Evolutionary conservation across 2,797 vertebrate species (phyloP).

Genomic region (Hypotaenidia okinawae): DNA sequence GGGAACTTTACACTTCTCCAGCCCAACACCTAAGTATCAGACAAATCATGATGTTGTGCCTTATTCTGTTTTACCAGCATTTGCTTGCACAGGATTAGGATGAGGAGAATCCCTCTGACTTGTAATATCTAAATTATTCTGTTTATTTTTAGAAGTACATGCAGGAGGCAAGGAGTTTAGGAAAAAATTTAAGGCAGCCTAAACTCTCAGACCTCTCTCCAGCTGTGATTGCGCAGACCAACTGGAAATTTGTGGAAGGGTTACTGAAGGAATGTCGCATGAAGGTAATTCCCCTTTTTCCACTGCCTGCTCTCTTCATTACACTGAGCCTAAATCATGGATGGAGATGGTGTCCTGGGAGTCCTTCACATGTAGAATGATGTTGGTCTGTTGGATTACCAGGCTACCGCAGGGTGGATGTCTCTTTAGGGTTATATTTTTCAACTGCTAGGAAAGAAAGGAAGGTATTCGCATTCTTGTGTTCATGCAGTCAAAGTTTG

Average conservation of each 20-base stretch:
- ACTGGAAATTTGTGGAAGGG: conserved; percentile 94
- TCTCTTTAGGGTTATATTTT: not conserved
- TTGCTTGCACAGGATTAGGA: conserved; percentile 40
- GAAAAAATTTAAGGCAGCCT: conserved; percentile 89
- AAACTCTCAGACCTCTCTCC: conserved; percentile 94
- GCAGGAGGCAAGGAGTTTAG: conserved; percentile 88
- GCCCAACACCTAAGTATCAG: not conserved
- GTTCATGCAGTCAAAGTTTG: not conserved
- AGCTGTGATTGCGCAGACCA: conserved; percentile 91
- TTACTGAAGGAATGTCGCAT: conserved; percentile 95
- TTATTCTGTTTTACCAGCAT: conserved; percentile 21
- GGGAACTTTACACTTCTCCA: not conserved
- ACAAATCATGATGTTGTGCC: not conserved
- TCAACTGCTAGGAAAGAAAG: not conserved
- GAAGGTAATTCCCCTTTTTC: conserved; percentile 81
- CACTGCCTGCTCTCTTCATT: not conserved
- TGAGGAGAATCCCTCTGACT: not conserved
- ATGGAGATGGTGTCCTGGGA: not conserved
- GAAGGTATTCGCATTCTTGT: rapidly evolving
- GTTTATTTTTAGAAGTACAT: conserved; percentile 83
- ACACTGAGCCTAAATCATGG: not conserved
- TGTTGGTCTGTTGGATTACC: not conserved
- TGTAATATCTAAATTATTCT: conserved; percentile 37
- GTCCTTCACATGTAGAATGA: not conserved
- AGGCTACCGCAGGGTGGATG: not conserved